A percentile compares a stretch with the other conserved stretches of the same genome.
phyloP scores from a whole-genome alignment of 2,888 invertebrate species.

The Caenorhabditis sinica region DNA sequence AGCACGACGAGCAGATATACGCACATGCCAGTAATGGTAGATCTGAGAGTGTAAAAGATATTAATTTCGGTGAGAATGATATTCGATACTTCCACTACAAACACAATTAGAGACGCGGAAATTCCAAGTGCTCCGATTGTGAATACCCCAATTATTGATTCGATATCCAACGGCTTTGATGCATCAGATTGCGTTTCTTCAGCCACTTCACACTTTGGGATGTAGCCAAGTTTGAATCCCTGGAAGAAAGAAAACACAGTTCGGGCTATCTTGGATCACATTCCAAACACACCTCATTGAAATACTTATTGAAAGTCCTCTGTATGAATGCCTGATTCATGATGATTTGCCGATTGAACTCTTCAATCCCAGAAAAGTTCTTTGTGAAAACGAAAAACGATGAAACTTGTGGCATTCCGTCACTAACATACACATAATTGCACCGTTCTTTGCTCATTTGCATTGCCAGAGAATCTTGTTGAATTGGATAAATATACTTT shows the following conservation, averaged over 20 bases:
- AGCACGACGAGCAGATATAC: conserved; percentile 48
- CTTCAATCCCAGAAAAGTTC: conserved; percentile 54
- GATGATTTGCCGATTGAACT: conserved; percentile 67
- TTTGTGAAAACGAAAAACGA: conserved; percentile 69
- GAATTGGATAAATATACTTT: conserved; percentile 76
- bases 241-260: background rate
- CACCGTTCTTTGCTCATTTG: conserved; percentile 74
- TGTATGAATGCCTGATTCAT: conserved; percentile 69
- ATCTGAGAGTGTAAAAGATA: conserved; percentile 37
- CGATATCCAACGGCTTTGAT: conserved; percentile 67
- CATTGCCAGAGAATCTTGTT: conserved; percentile 76
- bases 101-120: conserved; percentile 55
- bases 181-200: conserved; percentile 40
- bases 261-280: background rate
- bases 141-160: conserved; percentile 70
- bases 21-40: conserved; percentile 68
- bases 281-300: conserved; percentile 42
- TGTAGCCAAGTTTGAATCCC: conserved; percentile 66
- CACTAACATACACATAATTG: conserved; percentile 74
- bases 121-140: conserved; percentile 68
- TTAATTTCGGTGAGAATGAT: background rate
- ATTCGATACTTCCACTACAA: conserved; percentile 58
- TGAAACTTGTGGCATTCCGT: conserved; percentile 73
- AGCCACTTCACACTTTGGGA: conserved; percentile 64
- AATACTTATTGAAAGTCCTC: conserved; percentile 72